These are phyloP conservation scores for Drosophila lutescens DNA, from an alignment of 2,888 invertebrate species.

Conservation along the genomic window DNA sequence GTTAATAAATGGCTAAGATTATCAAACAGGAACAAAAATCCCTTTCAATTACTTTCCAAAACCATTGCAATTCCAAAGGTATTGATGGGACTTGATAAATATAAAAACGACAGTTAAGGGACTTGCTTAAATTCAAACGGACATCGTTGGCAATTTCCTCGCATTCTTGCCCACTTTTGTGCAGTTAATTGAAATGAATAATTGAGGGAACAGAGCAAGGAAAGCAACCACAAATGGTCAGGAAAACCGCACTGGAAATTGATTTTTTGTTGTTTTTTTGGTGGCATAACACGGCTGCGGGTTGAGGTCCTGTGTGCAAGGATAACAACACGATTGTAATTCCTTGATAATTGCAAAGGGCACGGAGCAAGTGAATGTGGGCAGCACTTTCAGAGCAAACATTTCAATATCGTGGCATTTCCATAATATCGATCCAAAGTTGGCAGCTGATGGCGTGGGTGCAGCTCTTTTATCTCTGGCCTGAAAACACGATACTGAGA, in stretches of 20 bases:
- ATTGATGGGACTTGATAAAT: neutral
- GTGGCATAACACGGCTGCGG: constrained; percentile 21
- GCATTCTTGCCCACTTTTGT: constrained; percentile 17
- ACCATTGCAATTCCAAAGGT: constrained; percentile 1
- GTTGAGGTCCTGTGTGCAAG: constrained; percentile 41
- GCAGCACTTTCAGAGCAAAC: constrained; percentile 34
- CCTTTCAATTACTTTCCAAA: neutral
- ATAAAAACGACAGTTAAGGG: neutral
- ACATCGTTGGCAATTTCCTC: constrained; percentile 15
- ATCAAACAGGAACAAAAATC: neutral
- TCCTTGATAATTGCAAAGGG: constrained; percentile 64
- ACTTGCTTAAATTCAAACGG: constrained; percentile 13
- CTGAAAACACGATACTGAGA: constrained; percentile 15
- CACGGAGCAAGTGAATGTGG: constrained; percentile 43
- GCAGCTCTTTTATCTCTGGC: constrained; percentile 27
- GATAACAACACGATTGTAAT: constrained; percentile 55
- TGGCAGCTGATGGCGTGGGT: constrained; percentile 32
- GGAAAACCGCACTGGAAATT: constrained; percentile 50
- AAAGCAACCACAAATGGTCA: constrained; percentile 24
- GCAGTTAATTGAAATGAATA: constrained; percentile 64
- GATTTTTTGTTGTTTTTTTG: constrained; percentile 56
- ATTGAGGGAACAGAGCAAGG: constrained; percentile 41
- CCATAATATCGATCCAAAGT: constrained; percentile 70
- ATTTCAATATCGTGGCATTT: constrained; percentile 78
- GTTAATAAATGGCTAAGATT: no score